Percentiles rank a stretch among this genome's conserved stretches.
phyloP scores from a whole-genome alignment of 2,113 vertebrate genomes.

The Silurus meridionalis region DNA sequence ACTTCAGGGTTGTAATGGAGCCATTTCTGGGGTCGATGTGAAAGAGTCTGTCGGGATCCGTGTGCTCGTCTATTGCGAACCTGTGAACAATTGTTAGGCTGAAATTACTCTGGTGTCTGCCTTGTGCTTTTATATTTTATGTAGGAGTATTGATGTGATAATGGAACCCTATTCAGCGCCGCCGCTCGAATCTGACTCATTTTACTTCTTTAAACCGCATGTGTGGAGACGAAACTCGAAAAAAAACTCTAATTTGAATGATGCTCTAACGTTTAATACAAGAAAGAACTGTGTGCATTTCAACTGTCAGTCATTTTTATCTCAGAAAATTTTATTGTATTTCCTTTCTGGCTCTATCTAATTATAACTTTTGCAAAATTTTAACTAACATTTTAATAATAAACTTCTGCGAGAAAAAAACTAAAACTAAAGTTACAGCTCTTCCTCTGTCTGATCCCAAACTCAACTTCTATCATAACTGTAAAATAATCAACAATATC shows the following conservation, averaged over 20 bases:
- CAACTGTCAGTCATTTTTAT: neutral
- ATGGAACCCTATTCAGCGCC: neutral
- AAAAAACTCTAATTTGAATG: neutral
- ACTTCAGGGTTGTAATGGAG: slow-evolving; percentile 78
- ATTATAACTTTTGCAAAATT: neutral
- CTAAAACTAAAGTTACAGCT: neutral
- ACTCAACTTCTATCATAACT: neutral
- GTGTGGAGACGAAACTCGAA: neutral
- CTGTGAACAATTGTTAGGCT: slow-evolving; percentile 59
- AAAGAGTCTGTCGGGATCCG: slow-evolving; percentile 80
- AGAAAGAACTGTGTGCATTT: neutral
- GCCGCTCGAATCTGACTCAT: neutral
- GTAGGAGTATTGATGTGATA: slow-evolving; percentile 10
- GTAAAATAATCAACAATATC: neutral
- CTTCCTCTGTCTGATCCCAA: neutral
- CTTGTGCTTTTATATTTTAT: slow-evolving; percentile 7
- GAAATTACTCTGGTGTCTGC: slow-evolving; percentile 2
- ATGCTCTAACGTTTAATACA: neutral
- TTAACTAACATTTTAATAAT: neutral
- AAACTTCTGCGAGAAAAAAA: neutral
- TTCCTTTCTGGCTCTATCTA: neutral
- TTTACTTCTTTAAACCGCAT: slow-evolving; percentile 5
- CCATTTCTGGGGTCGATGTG: slow-evolving; percentile 81
- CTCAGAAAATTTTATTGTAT: neutral
- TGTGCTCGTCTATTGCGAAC: slow-evolving; percentile 81